These are phyloP conservation scores for Tachina grossa DNA, from an alignment of 2,888 invertebrate species.

Conservation along the genomic window DNA sequence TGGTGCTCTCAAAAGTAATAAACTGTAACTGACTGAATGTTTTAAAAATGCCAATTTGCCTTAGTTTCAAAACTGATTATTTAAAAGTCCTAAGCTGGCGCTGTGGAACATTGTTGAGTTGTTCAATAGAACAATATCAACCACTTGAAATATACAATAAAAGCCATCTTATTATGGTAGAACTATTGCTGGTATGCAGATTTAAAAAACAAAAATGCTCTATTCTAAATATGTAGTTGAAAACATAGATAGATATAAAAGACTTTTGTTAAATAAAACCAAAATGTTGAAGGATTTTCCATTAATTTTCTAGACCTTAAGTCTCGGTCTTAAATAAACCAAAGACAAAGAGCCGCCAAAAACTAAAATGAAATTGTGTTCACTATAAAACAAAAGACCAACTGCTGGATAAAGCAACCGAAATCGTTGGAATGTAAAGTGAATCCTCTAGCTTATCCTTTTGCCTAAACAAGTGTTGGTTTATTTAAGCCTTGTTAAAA, in stretches of 20 bases:
- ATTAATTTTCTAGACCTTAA: slow-evolving; percentile 12
- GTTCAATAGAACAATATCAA: slow-evolving; percentile 48
- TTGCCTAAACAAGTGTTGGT: slow-evolving; percentile 39
- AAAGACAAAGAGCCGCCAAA: slow-evolving; percentile 61
- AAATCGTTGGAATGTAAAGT: slow-evolving; percentile 14
- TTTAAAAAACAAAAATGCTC: slow-evolving; percentile 27
- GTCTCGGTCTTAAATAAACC: slow-evolving; percentile 13
- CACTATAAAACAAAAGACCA: slow-evolving; percentile 54
- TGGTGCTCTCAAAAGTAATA: too few relatives aligned
- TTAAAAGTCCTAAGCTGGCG: slow-evolving; percentile 47
- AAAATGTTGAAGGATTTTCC: slow-evolving; percentile 21
- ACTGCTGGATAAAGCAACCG: slow-evolving; percentile 21
- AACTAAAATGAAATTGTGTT: slow-evolving; percentile 21
- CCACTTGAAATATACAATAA: slow-evolving; percentile 67
- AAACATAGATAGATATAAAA: too few relatives aligned
- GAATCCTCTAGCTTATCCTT: slow-evolving; percentile 59
- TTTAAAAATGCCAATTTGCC: neutral
- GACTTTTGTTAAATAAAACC: slow-evolving; percentile 28
- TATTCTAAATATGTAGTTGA: too few relatives aligned
- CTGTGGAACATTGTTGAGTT: slow-evolving; percentile 38
- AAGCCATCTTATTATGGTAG: slow-evolving; percentile 61
- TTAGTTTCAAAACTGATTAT: neutral
- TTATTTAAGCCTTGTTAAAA: slow-evolving; percentile 24
- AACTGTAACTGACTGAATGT: too few relatives aligned
- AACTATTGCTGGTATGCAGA: neutral